A percentile compares a stretch with the other conserved stretches of the same genome.
These are phyloP conservation scores for Platycercus adscitus DNA, from an alignment of 2,113 vertebrate species.

Conservation along the genomic window DNA sequence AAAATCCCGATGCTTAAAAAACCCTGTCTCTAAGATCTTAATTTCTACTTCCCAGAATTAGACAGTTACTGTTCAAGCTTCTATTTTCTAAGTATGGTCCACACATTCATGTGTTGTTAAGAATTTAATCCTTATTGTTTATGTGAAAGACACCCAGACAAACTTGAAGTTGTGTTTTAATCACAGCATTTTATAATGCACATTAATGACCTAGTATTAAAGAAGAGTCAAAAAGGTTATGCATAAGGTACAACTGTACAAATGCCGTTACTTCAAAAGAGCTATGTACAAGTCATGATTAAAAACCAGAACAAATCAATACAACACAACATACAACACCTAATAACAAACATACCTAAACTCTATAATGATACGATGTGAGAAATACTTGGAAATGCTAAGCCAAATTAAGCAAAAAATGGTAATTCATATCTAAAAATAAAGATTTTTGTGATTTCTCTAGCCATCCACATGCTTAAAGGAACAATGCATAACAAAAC, in stretches of 20 bases:
- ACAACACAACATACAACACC: rapidly evolving
- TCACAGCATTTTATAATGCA: background rate
- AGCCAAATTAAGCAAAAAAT: background rate
- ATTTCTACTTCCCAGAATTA: background rate
- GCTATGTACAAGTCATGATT: background rate
- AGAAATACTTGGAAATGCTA: background rate
- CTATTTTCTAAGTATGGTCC: background rate
- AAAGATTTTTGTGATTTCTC: background rate
- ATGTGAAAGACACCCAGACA: background rate
- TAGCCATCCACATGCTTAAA: background rate
- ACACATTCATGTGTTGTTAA: background rate
- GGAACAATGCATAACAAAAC: background rate
- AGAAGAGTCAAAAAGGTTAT: background rate
- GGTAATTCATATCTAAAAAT: background rate
- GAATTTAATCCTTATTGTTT: background rate
- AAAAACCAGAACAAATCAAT: background rate
- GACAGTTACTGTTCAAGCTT: background rate
- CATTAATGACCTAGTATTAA: background rate
- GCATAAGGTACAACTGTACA: background rate
- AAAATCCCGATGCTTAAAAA: background rate
- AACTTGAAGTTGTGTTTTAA: background rate
- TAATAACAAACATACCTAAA: background rate
- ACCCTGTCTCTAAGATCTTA: background rate
- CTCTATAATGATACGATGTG: background rate
- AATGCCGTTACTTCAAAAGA: background rate